phyloP scores from a whole-genome alignment of 1,140 invertebrate genomes.

The Bombus pyrosoma region DNA sequence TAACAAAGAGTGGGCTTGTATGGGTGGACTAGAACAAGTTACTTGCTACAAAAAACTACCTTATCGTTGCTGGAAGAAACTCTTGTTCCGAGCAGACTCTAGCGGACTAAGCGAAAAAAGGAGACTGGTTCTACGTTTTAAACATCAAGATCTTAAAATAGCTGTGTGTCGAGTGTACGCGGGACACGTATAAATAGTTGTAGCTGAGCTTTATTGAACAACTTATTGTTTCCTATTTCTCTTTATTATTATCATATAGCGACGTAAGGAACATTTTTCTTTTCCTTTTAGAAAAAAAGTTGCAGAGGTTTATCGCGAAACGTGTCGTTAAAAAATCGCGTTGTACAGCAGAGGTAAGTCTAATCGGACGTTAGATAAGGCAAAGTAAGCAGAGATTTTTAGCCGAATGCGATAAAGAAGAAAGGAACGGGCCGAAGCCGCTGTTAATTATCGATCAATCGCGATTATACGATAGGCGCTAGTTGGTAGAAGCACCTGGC shows the following conservation, averaged over 20 bases:
- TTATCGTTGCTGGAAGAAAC: conserved; percentile 24
- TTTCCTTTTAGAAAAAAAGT: too few relatives aligned
- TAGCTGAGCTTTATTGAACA: background rate
- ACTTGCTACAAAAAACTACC: conserved; percentile 8
- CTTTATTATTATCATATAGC: background rate
- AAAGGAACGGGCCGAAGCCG: background rate
- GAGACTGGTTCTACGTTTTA: conserved; percentile 18
- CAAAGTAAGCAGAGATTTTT: too few relatives aligned
- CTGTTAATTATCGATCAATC: conserved; percentile 63
- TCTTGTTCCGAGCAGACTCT: background rate
- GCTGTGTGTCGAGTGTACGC: background rate
- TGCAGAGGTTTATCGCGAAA: too few relatives aligned
- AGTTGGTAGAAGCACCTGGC: background rate
- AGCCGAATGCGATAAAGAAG: background rate
- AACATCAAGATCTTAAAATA: conserved; percentile 13
- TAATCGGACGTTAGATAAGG: too few relatives aligned
- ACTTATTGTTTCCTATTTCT: too few relatives aligned
- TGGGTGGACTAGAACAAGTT: conserved; percentile 15
- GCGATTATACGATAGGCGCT: conserved; percentile 35
- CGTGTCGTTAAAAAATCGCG: too few relatives aligned
- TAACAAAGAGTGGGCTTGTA: conserved; percentile 9
- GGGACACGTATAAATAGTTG: background rate
- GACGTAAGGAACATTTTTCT: background rate
- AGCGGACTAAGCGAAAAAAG: background rate
- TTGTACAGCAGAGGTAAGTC: too few relatives aligned